phyloP scores from a whole-genome alignment of 2,113 vertebrate genomes.

The Stomatorhinus ivindoensis region DNA sequence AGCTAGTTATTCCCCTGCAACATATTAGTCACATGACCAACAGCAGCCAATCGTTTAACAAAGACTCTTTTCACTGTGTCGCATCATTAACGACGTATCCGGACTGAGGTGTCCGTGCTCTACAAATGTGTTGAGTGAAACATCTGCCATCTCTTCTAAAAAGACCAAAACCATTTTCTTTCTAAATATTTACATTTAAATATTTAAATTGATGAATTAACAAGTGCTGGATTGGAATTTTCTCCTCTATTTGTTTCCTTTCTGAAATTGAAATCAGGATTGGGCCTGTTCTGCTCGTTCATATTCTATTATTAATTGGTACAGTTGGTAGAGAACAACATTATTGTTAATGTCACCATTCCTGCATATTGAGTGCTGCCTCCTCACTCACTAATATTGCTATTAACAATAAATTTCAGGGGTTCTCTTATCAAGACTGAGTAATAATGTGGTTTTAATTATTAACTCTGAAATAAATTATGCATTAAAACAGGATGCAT shows the following conservation, averaged over 20 bases:
- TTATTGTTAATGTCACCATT: background rate
- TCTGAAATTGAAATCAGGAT: background rate
- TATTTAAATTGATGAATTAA: background rate
- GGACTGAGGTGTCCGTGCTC: background rate
- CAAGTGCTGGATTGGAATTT: background rate
- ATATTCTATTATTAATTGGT: background rate
- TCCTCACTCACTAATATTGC: background rate
- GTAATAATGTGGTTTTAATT: constrained; percentile 15
- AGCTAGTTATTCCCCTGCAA: background rate
- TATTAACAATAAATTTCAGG: background rate
- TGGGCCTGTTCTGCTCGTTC: background rate
- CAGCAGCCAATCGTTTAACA: background rate
- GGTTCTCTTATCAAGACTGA: constrained; percentile 11
- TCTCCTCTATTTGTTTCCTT: background rate
- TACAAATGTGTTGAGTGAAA: background rate
- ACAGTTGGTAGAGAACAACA: background rate
- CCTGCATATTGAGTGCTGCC: background rate
- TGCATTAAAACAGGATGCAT: constrained; percentile 14
- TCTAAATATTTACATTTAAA: background rate
- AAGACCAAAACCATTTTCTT: background rate
- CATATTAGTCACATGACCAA: background rate
- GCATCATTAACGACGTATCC: background rate
- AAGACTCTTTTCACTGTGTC: background rate
- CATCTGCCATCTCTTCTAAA: background rate
- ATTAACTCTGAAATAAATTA: constrained; percentile 15